phyloP scores from a whole-genome alignment of 2,888 invertebrate genomes.

The Folsomia candida region DNA sequence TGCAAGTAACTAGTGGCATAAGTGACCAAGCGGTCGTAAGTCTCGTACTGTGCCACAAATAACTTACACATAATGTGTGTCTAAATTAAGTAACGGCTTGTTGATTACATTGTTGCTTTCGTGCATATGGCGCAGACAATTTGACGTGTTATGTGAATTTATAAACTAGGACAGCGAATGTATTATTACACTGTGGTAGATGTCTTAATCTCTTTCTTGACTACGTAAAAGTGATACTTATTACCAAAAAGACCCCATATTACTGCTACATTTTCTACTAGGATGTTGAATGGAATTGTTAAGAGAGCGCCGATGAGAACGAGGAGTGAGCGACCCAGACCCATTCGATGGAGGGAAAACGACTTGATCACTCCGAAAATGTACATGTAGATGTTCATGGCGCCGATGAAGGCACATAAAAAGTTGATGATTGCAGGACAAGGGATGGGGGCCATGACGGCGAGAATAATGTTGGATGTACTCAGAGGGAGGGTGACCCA shows the following conservation, averaged over 20 bases:
- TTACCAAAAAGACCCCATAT: constrained; percentile 91
- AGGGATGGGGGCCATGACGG: constrained; percentile 80
- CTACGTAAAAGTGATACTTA: constrained; percentile 95
- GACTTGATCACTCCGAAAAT: constrained; percentile 96
- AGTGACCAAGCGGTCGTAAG: no score
- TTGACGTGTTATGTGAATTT: not conserved
- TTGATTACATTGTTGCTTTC: no score
- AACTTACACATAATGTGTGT: no score
- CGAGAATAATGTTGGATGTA: constrained; percentile 82
- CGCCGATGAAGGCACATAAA: constrained; percentile 84
- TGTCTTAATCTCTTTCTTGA: constrained; percentile 88
- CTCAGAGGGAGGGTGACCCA: constrained; percentile 94
- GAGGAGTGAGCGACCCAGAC: constrained; percentile 71
- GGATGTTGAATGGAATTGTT: constrained; percentile 88
- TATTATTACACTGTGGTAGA: not conserved
- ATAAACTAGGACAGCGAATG: not conserved
- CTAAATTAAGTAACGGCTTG: no score
- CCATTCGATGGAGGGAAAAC: constrained; percentile 83
- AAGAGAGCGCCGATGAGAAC: constrained; percentile 82
- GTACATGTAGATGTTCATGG: constrained; percentile 95
- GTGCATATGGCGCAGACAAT: no score
- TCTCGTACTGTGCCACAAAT: no score
- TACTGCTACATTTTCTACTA: constrained; percentile 92
- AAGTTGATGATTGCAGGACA: constrained; percentile 81
- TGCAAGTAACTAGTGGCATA: no score